Conservation (phyloP, 2,797 vertebrate genomes). For the Microctenopoma stevenorrisi region DNA sequence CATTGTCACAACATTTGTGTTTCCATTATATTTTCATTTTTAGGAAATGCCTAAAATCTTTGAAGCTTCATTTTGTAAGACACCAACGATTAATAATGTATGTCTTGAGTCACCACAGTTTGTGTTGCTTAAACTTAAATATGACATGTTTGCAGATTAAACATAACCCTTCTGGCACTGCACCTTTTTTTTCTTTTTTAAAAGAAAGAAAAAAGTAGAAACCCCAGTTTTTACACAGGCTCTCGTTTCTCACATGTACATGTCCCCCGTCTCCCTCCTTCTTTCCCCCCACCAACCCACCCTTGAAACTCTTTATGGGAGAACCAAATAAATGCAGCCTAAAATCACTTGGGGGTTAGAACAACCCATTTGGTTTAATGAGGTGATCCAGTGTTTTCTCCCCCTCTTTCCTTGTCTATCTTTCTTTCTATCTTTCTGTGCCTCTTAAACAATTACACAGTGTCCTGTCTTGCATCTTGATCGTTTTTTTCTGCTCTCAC, state of each 20-base stretch:
- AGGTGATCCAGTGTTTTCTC: slow-evolving; percentile 78
- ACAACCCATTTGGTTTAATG: slow-evolving; percentile 40
- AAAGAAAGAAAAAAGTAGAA: slow-evolving; percentile 34
- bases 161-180: slow-evolving; percentile 9
- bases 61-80: slow-evolving; percentile 10
- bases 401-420: slow-evolving; percentile 64
- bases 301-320: slow-evolving; percentile 72
- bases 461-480: slow-evolving; percentile 80
- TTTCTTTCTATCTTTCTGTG: slow-evolving; percentile 38
- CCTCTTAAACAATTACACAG: slow-evolving; percentile 82
- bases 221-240: slow-evolving; percentile 36
- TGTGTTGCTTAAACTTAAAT: slow-evolving; percentile 21
- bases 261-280: background rate
- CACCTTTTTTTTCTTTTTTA: slow-evolving; percentile 23
- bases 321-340: slow-evolving; percentile 78
- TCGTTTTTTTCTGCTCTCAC: slow-evolving; percentile 55
- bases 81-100: background rate
- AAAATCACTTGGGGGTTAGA: slow-evolving; percentile 72
- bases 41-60: background rate
- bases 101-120: slow-evolving; percentile 8
- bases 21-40: slow-evolving; percentile 10
- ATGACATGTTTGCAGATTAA: slow-evolving; percentile 29
- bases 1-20: slow-evolving; percentile 13
- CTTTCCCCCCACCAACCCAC: slow-evolving; percentile 22
- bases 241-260: slow-evolving; percentile 11